Evolutionary conservation across 2,113 vertebrate species (phyloP).

Genomic region (Fukomys damarensis): DNA sequence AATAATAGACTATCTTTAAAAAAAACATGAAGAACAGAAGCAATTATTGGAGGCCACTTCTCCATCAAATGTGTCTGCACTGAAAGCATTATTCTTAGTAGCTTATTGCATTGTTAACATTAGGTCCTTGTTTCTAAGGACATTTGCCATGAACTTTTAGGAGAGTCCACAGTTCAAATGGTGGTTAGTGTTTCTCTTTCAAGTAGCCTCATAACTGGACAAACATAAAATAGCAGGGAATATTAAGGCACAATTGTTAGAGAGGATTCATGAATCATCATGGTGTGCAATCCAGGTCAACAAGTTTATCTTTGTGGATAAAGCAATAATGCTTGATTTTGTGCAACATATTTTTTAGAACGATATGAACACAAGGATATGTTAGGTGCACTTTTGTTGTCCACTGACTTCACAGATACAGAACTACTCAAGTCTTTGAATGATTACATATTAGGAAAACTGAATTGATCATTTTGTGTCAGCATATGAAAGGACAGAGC

Average conservation of each 20-base stretch:
- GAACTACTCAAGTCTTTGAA: neutral
- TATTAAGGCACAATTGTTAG: neutral
- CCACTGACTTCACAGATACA: neutral
- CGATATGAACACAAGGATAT: neutral
- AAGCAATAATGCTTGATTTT: neutral
- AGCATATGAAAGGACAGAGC: neutral
- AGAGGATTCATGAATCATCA: neutral
- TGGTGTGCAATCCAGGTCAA: neutral
- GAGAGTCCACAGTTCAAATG: neutral
- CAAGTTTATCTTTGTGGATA: neutral
- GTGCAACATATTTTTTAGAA: neutral
- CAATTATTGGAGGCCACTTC: neutral
- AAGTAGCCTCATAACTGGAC: neutral
- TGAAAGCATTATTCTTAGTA: neutral
- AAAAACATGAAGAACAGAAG: neutral
- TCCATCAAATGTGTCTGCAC: neutral
- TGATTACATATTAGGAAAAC: neutral
- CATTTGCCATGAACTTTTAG: neutral
- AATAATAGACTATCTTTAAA: neutral
- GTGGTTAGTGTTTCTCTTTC: neutral
- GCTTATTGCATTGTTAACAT: neutral
- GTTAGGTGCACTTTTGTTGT: neutral
- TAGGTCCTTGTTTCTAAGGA: neutral
- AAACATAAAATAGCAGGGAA: neutral
- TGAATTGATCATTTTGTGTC: neutral